Evolutionary conservation across 2,888 invertebrate genomes (phyloP).

Genomic region (Stenolophus ochropezus): DNA sequence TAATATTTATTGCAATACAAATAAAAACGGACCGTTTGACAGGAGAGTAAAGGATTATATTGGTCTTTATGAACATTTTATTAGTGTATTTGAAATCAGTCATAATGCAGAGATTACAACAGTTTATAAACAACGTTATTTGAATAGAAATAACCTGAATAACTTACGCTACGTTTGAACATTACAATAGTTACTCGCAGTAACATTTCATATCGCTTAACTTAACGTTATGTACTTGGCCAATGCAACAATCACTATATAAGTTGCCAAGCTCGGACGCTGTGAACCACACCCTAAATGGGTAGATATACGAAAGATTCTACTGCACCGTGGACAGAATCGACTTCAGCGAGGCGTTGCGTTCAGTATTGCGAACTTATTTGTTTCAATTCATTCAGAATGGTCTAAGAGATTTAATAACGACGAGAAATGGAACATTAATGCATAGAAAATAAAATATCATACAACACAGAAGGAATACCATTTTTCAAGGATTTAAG

Average conservation of each 20-base stretch:
- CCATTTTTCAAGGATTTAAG: too few species aligned
- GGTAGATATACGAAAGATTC: background rate
- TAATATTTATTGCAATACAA: background rate
- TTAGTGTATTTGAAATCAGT: constrained; percentile 34
- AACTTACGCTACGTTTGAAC: constrained; percentile 42
- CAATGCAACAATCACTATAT: constrained; percentile 25
- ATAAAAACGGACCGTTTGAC: too few species aligned
- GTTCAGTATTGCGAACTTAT: too few species aligned
- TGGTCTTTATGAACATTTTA: constrained; percentile 36
- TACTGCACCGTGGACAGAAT: background rate
- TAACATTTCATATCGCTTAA: background rate
- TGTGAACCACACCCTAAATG: background rate
- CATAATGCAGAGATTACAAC: constrained; percentile 49
- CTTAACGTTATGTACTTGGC: constrained; percentile 38
- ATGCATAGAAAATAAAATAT: too few species aligned
- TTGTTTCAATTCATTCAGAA: background rate
- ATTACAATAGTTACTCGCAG: constrained; percentile 1
- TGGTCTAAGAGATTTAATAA: too few species aligned
- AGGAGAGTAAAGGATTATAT: too few species aligned
- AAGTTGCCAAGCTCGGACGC: constrained; percentile 41
- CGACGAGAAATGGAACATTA: too few species aligned
- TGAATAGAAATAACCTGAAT: constrained; percentile 42
- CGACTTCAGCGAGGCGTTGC: background rate
- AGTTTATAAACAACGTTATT: constrained; percentile 42
- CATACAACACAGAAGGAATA: too few species aligned